Percentiles rank a stretch among this genome's conserved stretches.
Conservation (phyloP, 2,797 vertebrate species). For the Pseudochaenichthys georgianus region DNA sequence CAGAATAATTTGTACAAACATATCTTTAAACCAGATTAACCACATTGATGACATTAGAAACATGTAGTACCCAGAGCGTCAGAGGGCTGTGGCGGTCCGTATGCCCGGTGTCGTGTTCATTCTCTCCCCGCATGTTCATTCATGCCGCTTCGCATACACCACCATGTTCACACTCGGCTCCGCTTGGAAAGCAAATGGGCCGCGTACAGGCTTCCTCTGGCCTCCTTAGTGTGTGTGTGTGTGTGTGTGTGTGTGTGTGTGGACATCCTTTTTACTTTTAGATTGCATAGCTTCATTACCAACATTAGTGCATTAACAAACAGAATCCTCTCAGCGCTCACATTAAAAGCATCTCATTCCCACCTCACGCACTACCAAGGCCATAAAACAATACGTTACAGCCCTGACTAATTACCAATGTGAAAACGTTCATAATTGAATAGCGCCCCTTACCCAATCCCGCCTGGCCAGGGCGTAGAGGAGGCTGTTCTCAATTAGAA, state of each 20-base stretch:
- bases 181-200: not conserved
- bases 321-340: slow-evolving; percentile 75
- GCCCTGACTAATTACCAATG: slow-evolving; percentile 79
- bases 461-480: slow-evolving; percentile 60
- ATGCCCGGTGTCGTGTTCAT: not conserved
- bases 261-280: slow-evolving; percentile 51
- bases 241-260: slow-evolving; percentile 38
- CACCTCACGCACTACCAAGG: slow-evolving; percentile 62
- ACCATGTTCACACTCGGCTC: not conserved
- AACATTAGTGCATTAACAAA: slow-evolving; percentile 74
- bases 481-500: slow-evolving; percentile 66
- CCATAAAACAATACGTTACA: slow-evolving; percentile 79
- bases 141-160: not conserved
- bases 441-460: slow-evolving; percentile 68
- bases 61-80: not conserved
- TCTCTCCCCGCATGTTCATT: not conserved
- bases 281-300: slow-evolving; percentile 76
- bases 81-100: not conserved
- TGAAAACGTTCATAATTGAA: slow-evolving; percentile 82
- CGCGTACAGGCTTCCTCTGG: not conserved
- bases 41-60: not conserved
- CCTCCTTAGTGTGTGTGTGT: slow-evolving; percentile 1
- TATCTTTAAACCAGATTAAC: not conserved
- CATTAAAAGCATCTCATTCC: slow-evolving; percentile 79
- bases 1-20: not conserved